Evolutionary conservation across 2,888 invertebrate genomes (phyloP).

Genomic region (Nemoura dubitans): DNA sequence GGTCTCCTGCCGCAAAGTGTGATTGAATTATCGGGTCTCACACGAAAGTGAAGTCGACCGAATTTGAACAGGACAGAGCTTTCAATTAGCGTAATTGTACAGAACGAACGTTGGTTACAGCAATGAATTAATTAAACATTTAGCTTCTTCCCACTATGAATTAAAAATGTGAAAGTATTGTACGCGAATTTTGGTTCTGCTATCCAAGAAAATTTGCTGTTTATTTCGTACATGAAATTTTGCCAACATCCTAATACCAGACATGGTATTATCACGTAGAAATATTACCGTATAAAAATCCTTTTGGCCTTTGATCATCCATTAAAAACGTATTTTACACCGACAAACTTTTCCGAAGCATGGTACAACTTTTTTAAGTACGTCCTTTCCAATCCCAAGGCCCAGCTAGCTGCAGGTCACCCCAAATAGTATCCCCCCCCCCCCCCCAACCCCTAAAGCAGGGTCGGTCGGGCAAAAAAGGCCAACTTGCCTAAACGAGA

Average conservation of each 20-base stretch:
- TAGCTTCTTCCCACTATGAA: too few relatives aligned
- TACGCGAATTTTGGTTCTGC: too few relatives aligned
- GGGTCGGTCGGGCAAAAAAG: constrained; percentile 2
- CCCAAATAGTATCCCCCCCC: neutral
- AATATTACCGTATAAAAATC: neutral
- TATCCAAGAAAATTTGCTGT: too few relatives aligned
- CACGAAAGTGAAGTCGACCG: too few relatives aligned
- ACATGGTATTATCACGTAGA: neutral
- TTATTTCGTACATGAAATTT: too few relatives aligned
- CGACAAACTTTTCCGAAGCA: neutral
- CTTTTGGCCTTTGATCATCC: neutral
- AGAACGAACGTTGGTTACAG: too few relatives aligned
- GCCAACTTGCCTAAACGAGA: constrained; percentile 20
- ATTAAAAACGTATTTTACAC: constrained; percentile 7
- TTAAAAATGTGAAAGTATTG: too few relatives aligned
- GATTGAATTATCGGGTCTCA: too few relatives aligned
- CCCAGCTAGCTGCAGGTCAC: neutral
- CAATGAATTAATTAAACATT: too few relatives aligned
- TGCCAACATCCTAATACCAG: neutral
- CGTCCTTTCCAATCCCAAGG: neutral
- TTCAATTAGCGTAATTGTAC: too few relatives aligned
- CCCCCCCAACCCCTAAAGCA: neutral
- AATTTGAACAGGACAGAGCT: too few relatives aligned
- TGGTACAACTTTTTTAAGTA: neutral
- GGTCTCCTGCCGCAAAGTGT: too few relatives aligned